Percentiles rank a stretch among this genome's conserved stretches.
Conservation (phyloP, 2,888 invertebrate species). For the Synergus umbraculus region DNA sequence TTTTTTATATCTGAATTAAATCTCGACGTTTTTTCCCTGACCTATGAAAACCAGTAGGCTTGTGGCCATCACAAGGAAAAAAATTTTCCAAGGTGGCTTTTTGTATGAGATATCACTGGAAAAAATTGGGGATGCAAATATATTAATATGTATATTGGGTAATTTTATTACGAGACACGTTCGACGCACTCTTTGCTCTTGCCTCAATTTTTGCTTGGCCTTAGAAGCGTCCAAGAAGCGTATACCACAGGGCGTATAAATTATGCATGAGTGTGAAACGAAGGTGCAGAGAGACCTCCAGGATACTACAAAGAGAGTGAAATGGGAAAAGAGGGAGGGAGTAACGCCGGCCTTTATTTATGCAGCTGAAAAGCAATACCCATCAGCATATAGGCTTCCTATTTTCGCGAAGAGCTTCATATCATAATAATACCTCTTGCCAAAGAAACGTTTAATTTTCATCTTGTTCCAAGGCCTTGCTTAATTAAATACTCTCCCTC, state of each 20-base stretch:
- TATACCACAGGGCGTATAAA: constrained; percentile 26
- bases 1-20: too few species aligned
- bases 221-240: constrained; percentile 19
- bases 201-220: constrained; percentile 34
- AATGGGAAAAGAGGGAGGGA: constrained; percentile 6
- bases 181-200: constrained; percentile 29
- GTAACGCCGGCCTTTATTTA: constrained; percentile 42
- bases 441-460: constrained; percentile 29
- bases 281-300: constrained; percentile 27
- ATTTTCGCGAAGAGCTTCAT: constrained; percentile 32
- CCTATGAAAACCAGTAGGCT: neutral
- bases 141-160: constrained; percentile 26
- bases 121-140: constrained; percentile 30
- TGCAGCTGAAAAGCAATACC: constrained; percentile 45
- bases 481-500: constrained; percentile 13
- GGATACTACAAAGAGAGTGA: constrained; percentile 16
- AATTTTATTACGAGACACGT: constrained; percentile 44
- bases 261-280: constrained; percentile 42
- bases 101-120: neutral
- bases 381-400: constrained; percentile 31
- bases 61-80: neutral
- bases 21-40: neutral
- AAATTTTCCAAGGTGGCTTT: neutral
- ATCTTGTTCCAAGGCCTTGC: constrained; percentile 4
- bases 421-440: neutral